These are phyloP conservation scores for Synanceia verrucosa DNA, from an alignment of 2,797 vertebrate genomes.

Conservation along the genomic window DNA sequence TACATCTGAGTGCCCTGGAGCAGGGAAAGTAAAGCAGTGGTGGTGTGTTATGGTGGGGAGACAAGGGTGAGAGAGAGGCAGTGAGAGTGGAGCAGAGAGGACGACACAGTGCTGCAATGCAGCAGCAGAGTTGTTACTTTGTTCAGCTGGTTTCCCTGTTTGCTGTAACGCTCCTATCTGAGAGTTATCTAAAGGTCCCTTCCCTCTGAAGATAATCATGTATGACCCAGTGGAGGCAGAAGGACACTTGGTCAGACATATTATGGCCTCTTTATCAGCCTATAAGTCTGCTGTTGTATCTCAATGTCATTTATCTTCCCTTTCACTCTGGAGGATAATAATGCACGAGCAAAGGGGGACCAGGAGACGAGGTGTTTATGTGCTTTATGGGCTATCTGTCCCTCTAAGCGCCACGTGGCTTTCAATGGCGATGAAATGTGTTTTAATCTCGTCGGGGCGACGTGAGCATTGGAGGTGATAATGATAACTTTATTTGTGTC, in stretches of 20 bases:
- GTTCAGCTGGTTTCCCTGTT: constrained; percentile 46
- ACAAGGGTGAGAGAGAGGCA: constrained; percentile 42
- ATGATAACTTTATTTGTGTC: constrained; percentile 53
- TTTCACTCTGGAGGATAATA: constrained; percentile 45
- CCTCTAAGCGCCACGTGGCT: constrained; percentile 28
- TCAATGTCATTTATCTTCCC: constrained; percentile 56
- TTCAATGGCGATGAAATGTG: constrained; percentile 46
- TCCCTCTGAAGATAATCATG: constrained; percentile 56
- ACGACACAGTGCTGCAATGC: constrained; percentile 78
- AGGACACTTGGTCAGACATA: constrained; percentile 56
- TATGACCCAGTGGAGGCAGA: constrained; percentile 58
- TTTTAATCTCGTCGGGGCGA: constrained; percentile 57
- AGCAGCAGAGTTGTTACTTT: constrained; percentile 64
- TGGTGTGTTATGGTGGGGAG: constrained; percentile 46
- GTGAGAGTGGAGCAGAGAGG: constrained; percentile 57
- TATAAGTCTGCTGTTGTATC: constrained; percentile 46
- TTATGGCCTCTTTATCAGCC: constrained; percentile 63
- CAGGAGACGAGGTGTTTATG: constrained; percentile 35
- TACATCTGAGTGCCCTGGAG: constrained; percentile 44
- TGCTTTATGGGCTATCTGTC: constrained; percentile 49
- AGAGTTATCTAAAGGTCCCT: constrained; percentile 42
- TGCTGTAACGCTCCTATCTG: constrained; percentile 41
- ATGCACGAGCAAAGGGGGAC: constrained; percentile 29
- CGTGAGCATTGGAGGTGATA: constrained; percentile 36
- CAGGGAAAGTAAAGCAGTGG: constrained; percentile 43